These are phyloP conservation scores for Pelagia noctiluca DNA, from an alignment of 30 jellyfish, hydroid and myxozoan species.

Conservation along the genomic window DNA sequence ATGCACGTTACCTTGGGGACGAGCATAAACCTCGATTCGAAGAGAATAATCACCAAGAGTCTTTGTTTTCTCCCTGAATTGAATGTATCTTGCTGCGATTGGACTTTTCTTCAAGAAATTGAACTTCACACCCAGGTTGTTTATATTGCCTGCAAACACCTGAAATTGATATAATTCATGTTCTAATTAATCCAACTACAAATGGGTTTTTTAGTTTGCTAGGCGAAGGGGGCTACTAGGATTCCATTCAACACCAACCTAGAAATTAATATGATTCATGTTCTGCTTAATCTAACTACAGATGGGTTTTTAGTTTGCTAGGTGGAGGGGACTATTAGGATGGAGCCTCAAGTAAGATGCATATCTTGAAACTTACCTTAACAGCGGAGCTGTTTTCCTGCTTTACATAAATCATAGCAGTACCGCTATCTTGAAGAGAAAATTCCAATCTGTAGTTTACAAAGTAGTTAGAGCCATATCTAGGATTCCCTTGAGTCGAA, in stretches of 20 bases:
- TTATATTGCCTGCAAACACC: conserved; percentile 58
- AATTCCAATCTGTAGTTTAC: conserved; percentile 46
- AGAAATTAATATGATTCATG: too few relatives aligned
- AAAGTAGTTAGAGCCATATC: conserved; percentile 46
- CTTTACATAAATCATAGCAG: conserved; percentile 11
- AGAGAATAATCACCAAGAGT: conserved; percentile 2
- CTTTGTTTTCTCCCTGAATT: conserved; percentile 21
- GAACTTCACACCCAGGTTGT: conserved; percentile 55
- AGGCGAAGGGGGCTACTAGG: too few relatives aligned
- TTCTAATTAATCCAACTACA: too few relatives aligned
- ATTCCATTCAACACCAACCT: too few relatives aligned
- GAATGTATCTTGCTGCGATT: conserved; percentile 47
- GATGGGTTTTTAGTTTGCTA: too few relatives aligned
- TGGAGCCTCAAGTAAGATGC: too few relatives aligned
- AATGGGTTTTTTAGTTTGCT: too few relatives aligned
- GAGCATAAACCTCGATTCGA: conserved; percentile 45
- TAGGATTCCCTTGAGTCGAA: conserved; percentile 67
- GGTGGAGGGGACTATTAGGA: too few relatives aligned
- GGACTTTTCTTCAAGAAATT: conserved; percentile 29
- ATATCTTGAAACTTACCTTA: too few relatives aligned
- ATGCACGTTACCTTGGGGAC: conserved; percentile 43
- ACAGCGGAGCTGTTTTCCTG: conserved; percentile 21
- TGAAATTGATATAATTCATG: too few relatives aligned
- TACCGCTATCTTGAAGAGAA: conserved; percentile 19
- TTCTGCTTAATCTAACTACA: too few relatives aligned